Evolutionary conservation across 2,113 vertebrate species (phyloP).

Genomic region (Periophthalmus modestus): DNA sequence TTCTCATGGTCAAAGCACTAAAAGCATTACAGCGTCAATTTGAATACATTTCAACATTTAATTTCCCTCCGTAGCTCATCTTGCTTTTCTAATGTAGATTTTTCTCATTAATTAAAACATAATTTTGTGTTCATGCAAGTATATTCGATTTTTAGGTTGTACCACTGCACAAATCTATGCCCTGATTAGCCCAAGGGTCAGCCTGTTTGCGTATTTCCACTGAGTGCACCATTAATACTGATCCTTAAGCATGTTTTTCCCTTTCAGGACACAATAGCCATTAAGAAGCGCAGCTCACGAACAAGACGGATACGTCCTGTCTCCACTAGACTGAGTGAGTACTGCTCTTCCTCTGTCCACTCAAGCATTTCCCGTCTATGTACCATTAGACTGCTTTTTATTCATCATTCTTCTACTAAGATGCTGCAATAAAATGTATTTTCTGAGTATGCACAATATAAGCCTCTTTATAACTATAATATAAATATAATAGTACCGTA

Average conservation of each 20-base stretch:
- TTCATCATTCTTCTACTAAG: not conserved
- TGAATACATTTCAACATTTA: not conserved
- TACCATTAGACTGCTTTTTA: slow-evolving; percentile 49
- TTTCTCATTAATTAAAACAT: not conserved
- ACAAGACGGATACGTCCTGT: slow-evolving; percentile 85
- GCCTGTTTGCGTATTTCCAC: not conserved
- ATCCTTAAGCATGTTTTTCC: slow-evolving; percentile 15
- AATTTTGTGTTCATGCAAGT: not conserved
- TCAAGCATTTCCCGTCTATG: slow-evolving; percentile 24
- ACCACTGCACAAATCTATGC: slow-evolving; percentile 12
- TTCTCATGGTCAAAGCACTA: not conserved
- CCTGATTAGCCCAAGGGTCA: not conserved
- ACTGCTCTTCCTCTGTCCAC: slow-evolving; percentile 34
- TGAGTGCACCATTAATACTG: not conserved
- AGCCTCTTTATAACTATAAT: not conserved
- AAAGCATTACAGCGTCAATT: not conserved
- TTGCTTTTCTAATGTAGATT: not conserved
- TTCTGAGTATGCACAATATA: not conserved
- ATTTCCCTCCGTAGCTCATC: not conserved
- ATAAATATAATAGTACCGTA: too few species aligned
- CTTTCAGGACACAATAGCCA: slow-evolving; percentile 86
- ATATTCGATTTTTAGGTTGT: slow-evolving; percentile 10
- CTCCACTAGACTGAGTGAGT: slow-evolving; percentile 87
- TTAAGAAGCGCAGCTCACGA: slow-evolving; percentile 84
- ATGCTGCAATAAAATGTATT: not conserved